Conservation (phyloP, 2,797 vertebrate genomes). For the Nyctalus aviator region DNA sequence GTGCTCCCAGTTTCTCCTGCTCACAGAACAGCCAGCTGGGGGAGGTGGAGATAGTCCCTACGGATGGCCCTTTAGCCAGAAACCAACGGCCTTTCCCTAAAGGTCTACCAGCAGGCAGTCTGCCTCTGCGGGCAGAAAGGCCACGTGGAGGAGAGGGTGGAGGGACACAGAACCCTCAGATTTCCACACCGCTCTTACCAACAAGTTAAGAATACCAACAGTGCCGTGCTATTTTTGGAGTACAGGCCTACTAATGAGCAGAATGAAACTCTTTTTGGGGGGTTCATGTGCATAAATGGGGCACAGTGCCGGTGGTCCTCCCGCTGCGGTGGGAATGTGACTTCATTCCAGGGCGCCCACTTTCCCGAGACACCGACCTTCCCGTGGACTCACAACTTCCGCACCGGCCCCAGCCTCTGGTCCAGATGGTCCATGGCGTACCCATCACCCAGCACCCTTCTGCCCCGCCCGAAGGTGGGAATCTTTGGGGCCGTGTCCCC, state of each 20-base stretch:
- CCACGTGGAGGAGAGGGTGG: background rate
- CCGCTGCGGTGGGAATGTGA: rapidly evolving
- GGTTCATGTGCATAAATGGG: background rate
- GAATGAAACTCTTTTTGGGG: background rate
- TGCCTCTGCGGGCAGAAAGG: background rate
- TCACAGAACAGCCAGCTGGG: background rate
- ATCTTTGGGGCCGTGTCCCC: background rate
- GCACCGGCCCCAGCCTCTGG: background rate
- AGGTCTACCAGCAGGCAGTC: background rate
- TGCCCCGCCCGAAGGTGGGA: background rate
- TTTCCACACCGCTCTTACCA: no score
- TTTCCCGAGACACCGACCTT: background rate
- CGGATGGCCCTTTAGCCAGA: no score
- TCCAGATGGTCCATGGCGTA: rapidly evolving
- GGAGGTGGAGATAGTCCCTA: background rate
- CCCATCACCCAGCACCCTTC: background rate
- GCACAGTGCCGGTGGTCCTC: background rate
- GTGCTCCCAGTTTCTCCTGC: background rate
- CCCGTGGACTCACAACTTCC: background rate
- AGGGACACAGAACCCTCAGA: background rate
- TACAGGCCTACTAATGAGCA: background rate
- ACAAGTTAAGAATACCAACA: background rate
- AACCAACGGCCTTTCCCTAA: background rate
- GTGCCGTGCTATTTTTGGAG: no score
- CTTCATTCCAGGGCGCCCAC: no score